phyloP scores from a whole-genome alignment of 1,140 invertebrate genomes.

The Hesperophylax magnus region DNA sequence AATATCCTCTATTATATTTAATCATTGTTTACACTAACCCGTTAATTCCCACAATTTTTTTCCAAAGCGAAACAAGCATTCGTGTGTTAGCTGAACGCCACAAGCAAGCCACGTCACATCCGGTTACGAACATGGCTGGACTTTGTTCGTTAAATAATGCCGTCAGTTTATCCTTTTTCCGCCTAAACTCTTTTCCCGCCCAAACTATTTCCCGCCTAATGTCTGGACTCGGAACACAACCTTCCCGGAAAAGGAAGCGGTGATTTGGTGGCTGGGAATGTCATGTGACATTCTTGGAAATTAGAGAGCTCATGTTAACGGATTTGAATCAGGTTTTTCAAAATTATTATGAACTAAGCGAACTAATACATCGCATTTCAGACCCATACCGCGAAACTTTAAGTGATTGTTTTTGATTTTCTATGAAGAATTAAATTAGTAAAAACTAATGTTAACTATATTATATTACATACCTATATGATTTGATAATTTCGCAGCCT shows the following conservation, averaged over 20 bases:
- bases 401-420: too few relatives aligned
- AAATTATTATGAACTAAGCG: too few relatives aligned
- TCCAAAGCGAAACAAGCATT: conserved; percentile 29
- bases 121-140: conserved; percentile 17
- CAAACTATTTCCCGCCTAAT: background rate
- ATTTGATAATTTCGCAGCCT: too few relatives aligned
- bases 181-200: conserved; percentile 16
- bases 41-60: conserved; percentile 39
- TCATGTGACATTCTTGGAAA: background rate
- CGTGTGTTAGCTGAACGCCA: conserved; percentile 8
- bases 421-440: too few relatives aligned
- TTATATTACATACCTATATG: too few relatives aligned
- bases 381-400: too few relatives aligned
- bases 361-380: too few relatives aligned
- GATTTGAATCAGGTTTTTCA: too few relatives aligned
- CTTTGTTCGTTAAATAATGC: conserved; percentile 18
- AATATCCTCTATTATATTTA: too few relatives aligned
- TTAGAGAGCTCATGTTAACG: too few relatives aligned
- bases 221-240: background rate
- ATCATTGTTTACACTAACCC: background rate
- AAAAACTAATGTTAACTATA: too few relatives aligned
- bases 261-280: background rate
- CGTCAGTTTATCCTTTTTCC: conserved; percentile 25
- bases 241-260: conserved; percentile 10
- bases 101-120: conserved; percentile 27